Percentiles rank a stretch among this genome's conserved stretches.
Evolutionary conservation across 2,797 vertebrate genomes (phyloP).

Genomic region (Phalanger gymnotis): DNA sequence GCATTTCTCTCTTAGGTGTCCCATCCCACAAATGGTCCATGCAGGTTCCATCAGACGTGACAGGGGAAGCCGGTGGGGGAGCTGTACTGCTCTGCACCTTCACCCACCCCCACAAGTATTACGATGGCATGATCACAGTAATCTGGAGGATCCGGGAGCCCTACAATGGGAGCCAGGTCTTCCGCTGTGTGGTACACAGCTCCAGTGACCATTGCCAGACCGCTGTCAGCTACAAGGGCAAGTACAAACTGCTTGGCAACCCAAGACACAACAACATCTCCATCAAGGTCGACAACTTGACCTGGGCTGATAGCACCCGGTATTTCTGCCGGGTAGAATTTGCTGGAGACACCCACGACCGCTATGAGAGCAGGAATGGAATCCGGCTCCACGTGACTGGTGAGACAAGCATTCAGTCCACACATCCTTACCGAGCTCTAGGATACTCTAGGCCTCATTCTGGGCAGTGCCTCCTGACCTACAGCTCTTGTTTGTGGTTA

Average conservation of each 20-base stretch:
- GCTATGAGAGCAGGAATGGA: conserved; percentile 93
- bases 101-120: conserved; percentile 92
- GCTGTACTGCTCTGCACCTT: conserved; percentile 93
- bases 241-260: conserved; percentile 93
- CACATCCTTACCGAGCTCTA: not conserved
- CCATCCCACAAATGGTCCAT: conserved; percentile 91
- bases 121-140: conserved; percentile 90
- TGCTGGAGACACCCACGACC: conserved; percentile 86
- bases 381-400: conserved; percentile 91
- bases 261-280: conserved; percentile 93
- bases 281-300: conserved; percentile 89
- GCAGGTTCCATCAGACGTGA: conserved; percentile 88
- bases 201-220: conserved; percentile 87
- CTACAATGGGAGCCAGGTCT: conserved; percentile 85
- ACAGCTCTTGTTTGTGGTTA: not conserved
- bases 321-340: conserved; percentile 95
- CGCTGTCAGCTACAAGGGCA: conserved; percentile 88
- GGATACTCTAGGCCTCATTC: not conserved
- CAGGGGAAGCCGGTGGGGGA: conserved; percentile 88
- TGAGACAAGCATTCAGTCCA: conserved; percentile 76
- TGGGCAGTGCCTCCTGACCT: accelerated
- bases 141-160: conserved; percentile 92
- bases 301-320: conserved; percentile 90
- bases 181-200: conserved; percentile 87
- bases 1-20: conserved; percentile 53